Base-by-base conservation (phyloP, 1,140 invertebrate species). In the Drosophila dunni region DNA sequence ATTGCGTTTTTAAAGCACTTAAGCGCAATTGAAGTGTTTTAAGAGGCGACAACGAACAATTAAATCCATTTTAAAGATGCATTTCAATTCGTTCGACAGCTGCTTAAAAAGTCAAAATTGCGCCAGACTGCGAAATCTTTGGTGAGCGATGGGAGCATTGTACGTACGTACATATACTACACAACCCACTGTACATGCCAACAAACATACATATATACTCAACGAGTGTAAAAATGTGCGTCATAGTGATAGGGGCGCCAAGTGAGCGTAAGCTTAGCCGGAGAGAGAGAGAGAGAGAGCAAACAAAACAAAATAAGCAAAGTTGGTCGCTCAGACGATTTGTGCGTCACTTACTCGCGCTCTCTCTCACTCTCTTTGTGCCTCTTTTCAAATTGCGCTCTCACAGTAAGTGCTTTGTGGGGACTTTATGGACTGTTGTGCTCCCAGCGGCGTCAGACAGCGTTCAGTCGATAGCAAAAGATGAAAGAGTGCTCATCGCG, bases 401-500 rank as follows among this genome's bases (percentile, higher is more conserved):
- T 68, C 65, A 29, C 65, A 84, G 74, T 84, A 81, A 81, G 58
- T 71, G 58, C 51, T 38, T 29, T 48, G 24, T 50, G 33, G 15
- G 13, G 50, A 56, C 54, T 38, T 33, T 50, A 29, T 44, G 44
- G 13, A 58, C 45, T 53, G 29, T 20, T 36, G 38, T 65, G 69
- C 67, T 63, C 48, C 36, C 24, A 11, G 44, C 73, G 51, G 7
- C 44, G 65, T 40, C 45, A 64, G 51, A 36, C 62, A 67, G 65
- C 51, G 57, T 74, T 79, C 88, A 92, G 81, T 92, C 91, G 88
- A 79, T 80, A 88, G 86, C 84, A 91, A 91, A 92, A 84, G 78
- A 92, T 92, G 91, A 91, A 82, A 91, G 67, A 90, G 90, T 68
- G 90, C 90, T 91, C 91, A 91, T 91, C 88, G 79, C 78, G 91